phyloP scores from a whole-genome alignment of 2,113 vertebrate genomes.

The Heterochromis multidens region DNA sequence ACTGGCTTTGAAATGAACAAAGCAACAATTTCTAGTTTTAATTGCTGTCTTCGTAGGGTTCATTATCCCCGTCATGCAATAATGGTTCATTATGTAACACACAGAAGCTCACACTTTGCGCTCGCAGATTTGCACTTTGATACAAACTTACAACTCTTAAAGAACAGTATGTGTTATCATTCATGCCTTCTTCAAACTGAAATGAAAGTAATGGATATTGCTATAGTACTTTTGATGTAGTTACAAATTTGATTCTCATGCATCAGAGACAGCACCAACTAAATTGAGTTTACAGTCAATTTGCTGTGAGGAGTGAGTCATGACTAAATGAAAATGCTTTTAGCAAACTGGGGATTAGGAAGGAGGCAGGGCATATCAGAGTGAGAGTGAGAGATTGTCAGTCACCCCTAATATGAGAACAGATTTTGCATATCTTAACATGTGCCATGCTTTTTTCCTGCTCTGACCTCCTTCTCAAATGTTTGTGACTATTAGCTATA shows the following conservation, averaged over 20 bases:
- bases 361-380: not conserved
- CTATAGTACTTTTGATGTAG: not conserved
- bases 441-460: not conserved
- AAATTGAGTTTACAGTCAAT: slow-evolving; percentile 49
- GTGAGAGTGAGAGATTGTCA: not conserved
- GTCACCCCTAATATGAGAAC: not conserved
- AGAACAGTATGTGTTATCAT: not conserved
- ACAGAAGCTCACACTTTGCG: not conserved
- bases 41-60: not conserved
- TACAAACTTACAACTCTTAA: not conserved
- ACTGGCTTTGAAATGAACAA: not conserved
- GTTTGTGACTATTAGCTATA: not conserved
- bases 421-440: not conserved
- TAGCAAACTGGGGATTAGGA: slow-evolving; percentile 33
- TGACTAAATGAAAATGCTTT: slow-evolving; percentile 56
- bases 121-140: not conserved
- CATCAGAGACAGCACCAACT: slow-evolving; percentile 17
- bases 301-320: slow-evolving; percentile 45
- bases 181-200: not conserved
- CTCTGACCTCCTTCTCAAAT: not conserved
- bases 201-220: not conserved
- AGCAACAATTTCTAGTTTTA: not conserved
- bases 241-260: slow-evolving; percentile 25
- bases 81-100: not conserved
- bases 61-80: not conserved